phyloP scores from a whole-genome alignment of 1,140 invertebrate species.

The Leptinotarsa undecemlineata region DNA sequence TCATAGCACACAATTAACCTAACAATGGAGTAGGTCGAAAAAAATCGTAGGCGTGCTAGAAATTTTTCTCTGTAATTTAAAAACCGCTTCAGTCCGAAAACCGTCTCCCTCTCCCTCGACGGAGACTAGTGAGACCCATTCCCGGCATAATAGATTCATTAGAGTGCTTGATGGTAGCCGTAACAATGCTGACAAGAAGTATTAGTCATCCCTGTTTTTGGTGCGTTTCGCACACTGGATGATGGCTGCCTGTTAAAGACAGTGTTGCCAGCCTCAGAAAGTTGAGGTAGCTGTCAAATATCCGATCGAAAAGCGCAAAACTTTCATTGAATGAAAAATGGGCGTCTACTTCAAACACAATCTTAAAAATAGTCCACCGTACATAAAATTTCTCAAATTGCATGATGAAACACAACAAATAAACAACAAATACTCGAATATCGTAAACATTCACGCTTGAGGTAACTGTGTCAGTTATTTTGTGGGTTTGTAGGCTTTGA shows the following conservation, averaged over 20 bases:
- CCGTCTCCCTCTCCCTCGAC: neutral
- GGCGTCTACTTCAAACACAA: no score
- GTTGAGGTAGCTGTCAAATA: no score
- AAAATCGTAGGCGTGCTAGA: neutral
- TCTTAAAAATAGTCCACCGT: no score
- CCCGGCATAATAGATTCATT: slow-evolving; percentile 52
- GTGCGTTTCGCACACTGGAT: slow-evolving; percentile 42
- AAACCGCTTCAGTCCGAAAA: neutral
- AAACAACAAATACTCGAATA: no score
- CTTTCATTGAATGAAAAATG: no score
- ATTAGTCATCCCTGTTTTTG: slow-evolving; percentile 51
- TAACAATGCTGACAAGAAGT: slow-evolving; percentile 46
- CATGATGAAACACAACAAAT: no score
- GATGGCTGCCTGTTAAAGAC: slow-evolving; percentile 33
- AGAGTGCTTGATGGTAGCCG: slow-evolving; percentile 46
- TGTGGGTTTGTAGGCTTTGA: no score
- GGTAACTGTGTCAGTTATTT: no score
- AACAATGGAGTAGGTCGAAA: slow-evolving; percentile 11
- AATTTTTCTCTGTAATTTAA: slow-evolving; percentile 19
- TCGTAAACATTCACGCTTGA: no score
- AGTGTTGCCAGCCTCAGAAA: no score
- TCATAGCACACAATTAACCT: neutral
- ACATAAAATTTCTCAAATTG: no score
- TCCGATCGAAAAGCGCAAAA: no score
- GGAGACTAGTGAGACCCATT: slow-evolving; percentile 16